Evolutionary conservation across 2,888 invertebrate genomes (phyloP), one percentile per base, ranked within the genome.

Genomic region (Agonopterix subpropinquella): DNA sequence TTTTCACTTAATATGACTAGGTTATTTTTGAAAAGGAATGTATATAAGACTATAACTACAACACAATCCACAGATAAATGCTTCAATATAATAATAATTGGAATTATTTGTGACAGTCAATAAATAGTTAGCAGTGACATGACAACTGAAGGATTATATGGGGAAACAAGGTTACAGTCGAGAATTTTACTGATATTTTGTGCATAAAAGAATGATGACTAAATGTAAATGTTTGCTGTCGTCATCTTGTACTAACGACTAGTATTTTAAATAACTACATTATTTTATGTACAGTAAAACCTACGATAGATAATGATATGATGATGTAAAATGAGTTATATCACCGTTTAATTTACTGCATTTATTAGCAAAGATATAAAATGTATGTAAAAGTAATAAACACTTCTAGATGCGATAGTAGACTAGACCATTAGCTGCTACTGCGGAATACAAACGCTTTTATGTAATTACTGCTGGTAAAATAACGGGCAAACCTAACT

Each of bases 241-340:
- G 42, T 42, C 8, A 11, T 11, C n/a, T 11, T 39, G 10, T 68
- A 57, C 66, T 64, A 66, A 51, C 62, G 72, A 68, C 61, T 55
- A 63, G 57, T 64, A 65, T 62, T 51, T 47, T 51, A 42, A 48
- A 47, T 50, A 50, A 52, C 48, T 51, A 52, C 45, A 5, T 28
- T 28, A 28, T 47, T 65, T 61, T 74, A 73, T 77, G 63, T 74
- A 77, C 73, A 78, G 55, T 67, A 63, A 58, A 57, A 65, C 61
- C 65, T 71, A 73, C 58, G 53, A 62, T 63, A 63, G 54, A 55
- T 67, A 65, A 73, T 67, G 69, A 73, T 69, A 73, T 72, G 71
- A 64, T 57, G 63, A 65, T 42, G 42, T 42, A 56, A 65, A 65
- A 68, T 61, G 56, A 64, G 52, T 53, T 56, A 55, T 51, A 53